phyloP scores from a whole-genome alignment of 2,888 invertebrate genomes.

The Bombylius major region DNA sequence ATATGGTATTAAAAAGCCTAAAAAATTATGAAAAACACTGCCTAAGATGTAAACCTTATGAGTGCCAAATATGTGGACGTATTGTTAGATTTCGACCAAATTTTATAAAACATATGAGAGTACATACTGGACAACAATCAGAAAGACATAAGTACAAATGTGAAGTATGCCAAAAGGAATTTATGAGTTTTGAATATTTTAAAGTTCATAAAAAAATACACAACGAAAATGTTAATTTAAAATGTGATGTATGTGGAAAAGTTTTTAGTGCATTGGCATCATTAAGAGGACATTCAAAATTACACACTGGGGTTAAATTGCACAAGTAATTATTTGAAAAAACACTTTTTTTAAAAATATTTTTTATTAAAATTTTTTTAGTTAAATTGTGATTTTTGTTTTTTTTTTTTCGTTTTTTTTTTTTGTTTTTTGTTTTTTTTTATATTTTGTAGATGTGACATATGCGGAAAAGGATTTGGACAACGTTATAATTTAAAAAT shows the following conservation, averaged over 20 bases:
- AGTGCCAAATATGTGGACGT: constrained; percentile 35
- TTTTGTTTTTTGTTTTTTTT: background rate
- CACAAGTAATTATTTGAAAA: constrained; percentile 28
- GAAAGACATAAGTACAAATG: constrained; percentile 41
- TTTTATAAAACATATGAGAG: constrained; percentile 37
- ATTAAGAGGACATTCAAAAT: constrained; percentile 33
- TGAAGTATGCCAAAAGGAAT: constrained; percentile 43
- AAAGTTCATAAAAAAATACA: constrained; percentile 47
- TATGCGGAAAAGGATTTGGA: constrained; percentile 35
- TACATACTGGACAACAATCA: constrained; percentile 34
- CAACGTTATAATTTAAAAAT: constrained; percentile 36
- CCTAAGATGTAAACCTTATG: constrained; percentile 35
- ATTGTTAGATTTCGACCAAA: constrained; percentile 36
- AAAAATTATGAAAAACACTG: constrained; percentile 37
- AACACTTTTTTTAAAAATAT: background rate
- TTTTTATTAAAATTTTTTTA: background rate
- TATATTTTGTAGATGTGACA: constrained; percentile 27
- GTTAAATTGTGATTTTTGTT: background rate
- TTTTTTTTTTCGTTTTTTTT: background rate
- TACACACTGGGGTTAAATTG: constrained; percentile 35
- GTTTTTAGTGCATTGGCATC: constrained; percentile 38
- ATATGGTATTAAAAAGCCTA: constrained; percentile 34
- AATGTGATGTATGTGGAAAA: constrained; percentile 43
- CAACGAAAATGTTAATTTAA: constrained; percentile 41
- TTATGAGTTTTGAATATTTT: constrained; percentile 42